Base-by-base conservation (phyloP, 1,140 invertebrate species). In the Pinna nobilis region DNA sequence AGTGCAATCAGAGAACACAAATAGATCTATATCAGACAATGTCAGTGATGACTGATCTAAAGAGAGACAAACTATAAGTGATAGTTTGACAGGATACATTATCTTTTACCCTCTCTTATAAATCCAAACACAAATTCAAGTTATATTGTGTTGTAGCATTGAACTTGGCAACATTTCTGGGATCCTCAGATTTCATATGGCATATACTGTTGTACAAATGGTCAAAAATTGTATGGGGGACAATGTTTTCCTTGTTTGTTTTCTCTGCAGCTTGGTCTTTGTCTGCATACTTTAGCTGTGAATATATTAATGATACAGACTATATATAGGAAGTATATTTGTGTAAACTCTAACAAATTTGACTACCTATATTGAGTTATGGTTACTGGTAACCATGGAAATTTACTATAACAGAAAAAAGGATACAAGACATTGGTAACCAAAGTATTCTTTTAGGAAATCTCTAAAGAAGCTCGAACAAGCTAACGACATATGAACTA, bases 371-470 rank as follows among this genome's bases (percentile, higher is more conserved):
- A 35, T 20, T 59, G 30, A 59, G 37, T 33, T 35, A 33, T 25
- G 15, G 25, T 7, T 13, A n/a, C 30, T 35, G 33, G 37, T 20
- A 35, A 59, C 33, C 33, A 59, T 35, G 53, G 33, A 59, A 20
- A 33, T 35, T 35, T 59, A 30, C n/a, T 32, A 33, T 35, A 59
- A 59, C 33, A 35, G 37, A 59, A 59, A 30, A 59, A 18, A 33
- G n/a, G 20, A 6, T 59, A 59, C 28, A 59, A 59, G 23, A 35
- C 9, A 53, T 33, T 35, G 23, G n/a, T n/a, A 33, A 33, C 15
- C 18, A 53, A 28, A 6, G 33, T 35, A 35, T 33, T 35, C 55
- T n/a, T 11, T 59, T n/a, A 59, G 30, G 20, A 3, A 18, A 47
- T 47, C 44, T 18, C 44, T 47, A 6, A 47, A 47, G 44, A 47